Evolutionary conservation across 2,113 vertebrate genomes (phyloP).

Genomic region (Leiothrix lutea): DNA sequence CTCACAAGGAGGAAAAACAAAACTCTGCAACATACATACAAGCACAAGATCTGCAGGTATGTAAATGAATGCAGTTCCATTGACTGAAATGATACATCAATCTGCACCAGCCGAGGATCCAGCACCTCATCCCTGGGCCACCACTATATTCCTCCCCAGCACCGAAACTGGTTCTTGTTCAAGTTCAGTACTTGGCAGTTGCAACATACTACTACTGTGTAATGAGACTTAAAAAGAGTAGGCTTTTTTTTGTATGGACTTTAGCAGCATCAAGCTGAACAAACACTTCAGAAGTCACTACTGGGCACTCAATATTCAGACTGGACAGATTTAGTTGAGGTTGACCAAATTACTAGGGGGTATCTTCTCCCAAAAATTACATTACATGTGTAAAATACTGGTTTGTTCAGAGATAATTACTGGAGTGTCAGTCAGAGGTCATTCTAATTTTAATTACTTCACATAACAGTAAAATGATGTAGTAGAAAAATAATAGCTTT

Average conservation of each 20-base stretch:
- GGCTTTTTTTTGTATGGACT: neutral
- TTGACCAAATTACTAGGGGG: constrained; percentile 28
- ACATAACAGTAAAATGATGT: constrained; percentile 61
- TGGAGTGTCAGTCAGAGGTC: constrained; percentile 71
- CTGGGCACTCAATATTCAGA: neutral
- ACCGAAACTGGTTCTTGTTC: neutral
- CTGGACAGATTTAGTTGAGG: neutral
- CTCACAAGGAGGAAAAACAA: neutral
- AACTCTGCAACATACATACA: neutral
- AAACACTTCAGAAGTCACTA: neutral
- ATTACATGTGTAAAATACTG: neutral
- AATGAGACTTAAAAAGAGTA: neutral
- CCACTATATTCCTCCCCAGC: neutral
- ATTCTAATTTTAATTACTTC: constrained; percentile 70
- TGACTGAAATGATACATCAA: neutral
- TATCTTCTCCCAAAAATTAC: neutral
- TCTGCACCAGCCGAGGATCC: constrained; percentile 6
- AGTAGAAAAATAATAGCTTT: constrained; percentile 63
- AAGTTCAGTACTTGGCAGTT: neutral
- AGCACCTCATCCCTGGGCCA: neutral
- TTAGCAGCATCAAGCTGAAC: constrained; percentile 9
- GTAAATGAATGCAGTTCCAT: neutral
- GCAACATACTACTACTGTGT: neutral
- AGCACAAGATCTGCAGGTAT: constrained; percentile 4
- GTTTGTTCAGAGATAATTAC: constrained; percentile 65